These are phyloP conservation scores for Clarias batrachus DNA, from an alignment of 2,113 vertebrate genomes.

Conservation along the genomic window DNA sequence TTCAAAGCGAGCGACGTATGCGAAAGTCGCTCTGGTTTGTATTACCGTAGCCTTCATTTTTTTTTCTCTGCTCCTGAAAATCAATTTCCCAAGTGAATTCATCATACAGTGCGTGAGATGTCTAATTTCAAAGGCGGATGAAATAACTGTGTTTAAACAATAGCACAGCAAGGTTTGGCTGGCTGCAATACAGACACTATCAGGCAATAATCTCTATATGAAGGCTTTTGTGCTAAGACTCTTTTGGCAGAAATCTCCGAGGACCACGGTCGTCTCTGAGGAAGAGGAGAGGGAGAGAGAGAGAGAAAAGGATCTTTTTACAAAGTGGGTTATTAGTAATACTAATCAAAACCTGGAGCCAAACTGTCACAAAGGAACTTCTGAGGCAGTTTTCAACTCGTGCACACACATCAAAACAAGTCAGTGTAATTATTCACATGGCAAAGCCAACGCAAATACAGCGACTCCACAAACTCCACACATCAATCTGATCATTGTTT, in stretches of 20 bases:
- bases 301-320: slow-evolving; percentile 17
- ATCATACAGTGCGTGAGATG: slow-evolving; percentile 38
- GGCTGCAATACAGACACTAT: slow-evolving; percentile 33
- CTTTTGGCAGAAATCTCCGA: slow-evolving; percentile 8
- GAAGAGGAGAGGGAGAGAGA: neutral
- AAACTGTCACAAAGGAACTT: slow-evolving; percentile 39
- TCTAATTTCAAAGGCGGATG: slow-evolving; percentile 45
- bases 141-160: slow-evolving; percentile 41
- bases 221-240: slow-evolving; percentile 29
- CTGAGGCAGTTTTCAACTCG: slow-evolving; percentile 38
- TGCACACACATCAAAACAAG: slow-evolving; percentile 50
- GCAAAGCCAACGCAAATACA: slow-evolving; percentile 38
- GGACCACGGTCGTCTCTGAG: slow-evolving; percentile 4
- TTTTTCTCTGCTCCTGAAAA: slow-evolving; percentile 12
- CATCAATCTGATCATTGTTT: slow-evolving; percentile 37
- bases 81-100: slow-evolving; percentile 39
- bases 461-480: slow-evolving; percentile 33
- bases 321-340: slow-evolving; percentile 45
- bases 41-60: slow-evolving; percentile 14
- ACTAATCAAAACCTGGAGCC: slow-evolving; percentile 44
- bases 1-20: slow-evolving; percentile 39
- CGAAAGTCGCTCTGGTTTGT: slow-evolving; percentile 28
- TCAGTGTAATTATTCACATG: slow-evolving; percentile 32
- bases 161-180: slow-evolving; percentile 34
- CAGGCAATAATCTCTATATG: slow-evolving; percentile 29